phyloP scores from a whole-genome alignment of 2,888 invertebrate species.

The Troglohyphantes excavatus region DNA sequence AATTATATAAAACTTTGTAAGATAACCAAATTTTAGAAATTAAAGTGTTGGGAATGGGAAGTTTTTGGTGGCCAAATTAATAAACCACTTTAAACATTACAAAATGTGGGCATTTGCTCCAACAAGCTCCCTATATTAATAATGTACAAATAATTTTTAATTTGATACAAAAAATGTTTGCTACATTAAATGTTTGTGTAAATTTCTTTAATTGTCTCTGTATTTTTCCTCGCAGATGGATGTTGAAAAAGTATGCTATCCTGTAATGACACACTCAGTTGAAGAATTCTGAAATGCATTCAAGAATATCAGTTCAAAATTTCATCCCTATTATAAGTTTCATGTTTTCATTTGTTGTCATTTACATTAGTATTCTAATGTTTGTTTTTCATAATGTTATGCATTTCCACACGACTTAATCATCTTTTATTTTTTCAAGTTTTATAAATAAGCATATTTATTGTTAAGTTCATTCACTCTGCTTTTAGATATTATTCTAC shows the following conservation, averaged over 20 bases:
- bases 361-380: not conserved
- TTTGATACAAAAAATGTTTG: not conserved
- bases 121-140: no score
- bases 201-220: constrained; percentile 59
- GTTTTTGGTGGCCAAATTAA: no score
- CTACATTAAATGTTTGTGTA: not conserved
- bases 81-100: no score
- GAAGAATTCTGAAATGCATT: constrained; percentile 30
- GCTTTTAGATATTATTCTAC: no score
- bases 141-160: not conserved
- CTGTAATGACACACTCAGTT: constrained; percentile 25
- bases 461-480: no score
- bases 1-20: no score
- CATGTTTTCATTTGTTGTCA: not conserved
- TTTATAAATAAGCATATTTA: no score
- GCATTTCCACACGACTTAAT: no score
- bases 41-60: no score
- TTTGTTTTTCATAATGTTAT: not conserved
- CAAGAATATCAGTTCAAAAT: constrained; percentile 28
- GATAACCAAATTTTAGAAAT: no score
- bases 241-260: constrained; percentile 54
- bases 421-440: no score
- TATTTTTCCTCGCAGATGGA: constrained; percentile 50
- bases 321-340: not conserved
- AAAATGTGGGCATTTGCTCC: no score